Evolutionary conservation across 2,888 invertebrate genomes (phyloP), one percentile per base, ranked within the genome.

Genomic region (Gisinianus flammeolus): DNA sequence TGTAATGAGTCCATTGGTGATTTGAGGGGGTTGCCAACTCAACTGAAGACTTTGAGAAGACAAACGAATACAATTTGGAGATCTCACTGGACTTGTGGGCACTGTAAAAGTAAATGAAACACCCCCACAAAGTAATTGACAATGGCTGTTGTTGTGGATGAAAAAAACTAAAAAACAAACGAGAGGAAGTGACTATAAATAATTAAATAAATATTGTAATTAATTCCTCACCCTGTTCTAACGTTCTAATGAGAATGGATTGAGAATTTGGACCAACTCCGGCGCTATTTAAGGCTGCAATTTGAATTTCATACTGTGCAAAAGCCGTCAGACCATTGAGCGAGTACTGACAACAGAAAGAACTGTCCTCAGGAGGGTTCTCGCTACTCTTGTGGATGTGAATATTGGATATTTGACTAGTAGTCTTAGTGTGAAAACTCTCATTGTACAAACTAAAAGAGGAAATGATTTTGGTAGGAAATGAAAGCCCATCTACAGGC

Each of bases 31-130:
- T 77, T 81, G 81, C 84, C 84, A 84, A 68, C 79, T 82, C 72
- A 84, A 77, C 73, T 84, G 84, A 75, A 84, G 81, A 76, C 83
- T 82, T 71, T 83, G 81, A 22, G 82, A 81, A n/a, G 84, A 81
- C 5, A 82, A 79, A 33, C 81, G 66, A 3, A 80, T 77, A 73
- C 84, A 84, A 44, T 80, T 81, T 28, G 80, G 79, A 67, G 78
- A 79, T 67, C 83, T 72, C 19, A 83, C 81, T 5, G 83, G 80
- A 58, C 80, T 77, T 28, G 77, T 62, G 54, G 83, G 82, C 74
- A 80, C 84, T 84, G 67, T 35, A 33, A 77, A 75, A 67, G 26
- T 33, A n/a, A n/a, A n/a, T n/a, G n/a, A n/a, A n/a, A n/a, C n/a
- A n/a, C n/a, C n/a, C n/a, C n/a, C n/a, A n/a, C n/a, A n/a, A n/a